Evolutionary conservation across 1,140 invertebrate species (phyloP).

Genomic region (Trypoxylus dichotomus): DNA sequence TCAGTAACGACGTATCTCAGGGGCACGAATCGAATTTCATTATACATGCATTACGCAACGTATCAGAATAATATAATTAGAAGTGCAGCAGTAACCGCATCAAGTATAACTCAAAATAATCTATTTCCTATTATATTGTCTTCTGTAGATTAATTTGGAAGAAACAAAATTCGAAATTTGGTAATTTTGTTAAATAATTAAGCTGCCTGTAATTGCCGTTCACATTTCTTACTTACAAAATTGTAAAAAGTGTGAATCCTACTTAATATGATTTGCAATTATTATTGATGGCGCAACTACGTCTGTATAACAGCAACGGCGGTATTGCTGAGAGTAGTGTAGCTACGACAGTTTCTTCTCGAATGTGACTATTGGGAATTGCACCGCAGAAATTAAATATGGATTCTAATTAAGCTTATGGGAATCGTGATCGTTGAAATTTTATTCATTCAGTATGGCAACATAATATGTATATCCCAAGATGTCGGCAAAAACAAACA

Average conservation of each 20-base stretch:
- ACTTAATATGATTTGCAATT: no score
- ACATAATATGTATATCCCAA: neutral
- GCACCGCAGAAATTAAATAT: neutral
- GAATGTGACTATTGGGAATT: neutral
- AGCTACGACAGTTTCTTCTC: neutral
- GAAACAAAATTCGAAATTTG: no score
- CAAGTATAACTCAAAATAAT: no score
- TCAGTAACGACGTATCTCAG: neutral
- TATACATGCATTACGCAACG: neutral
- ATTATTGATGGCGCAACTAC: neutral
- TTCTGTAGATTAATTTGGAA: no score
- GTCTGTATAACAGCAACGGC: neutral
- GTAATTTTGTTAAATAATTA: no score
- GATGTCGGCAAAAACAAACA: neutral
- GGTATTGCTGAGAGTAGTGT: neutral
- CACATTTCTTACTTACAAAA: no score
- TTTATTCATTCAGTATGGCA: neutral
- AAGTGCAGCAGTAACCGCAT: neutral
- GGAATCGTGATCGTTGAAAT: neutral
- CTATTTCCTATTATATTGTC: no score
- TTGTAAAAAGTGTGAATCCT: no score
- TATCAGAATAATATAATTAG: neutral
- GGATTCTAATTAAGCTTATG: neutral
- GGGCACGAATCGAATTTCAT: neutral
- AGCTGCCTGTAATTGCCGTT: no score